Conservation (phyloP, 2,797 vertebrate genomes). For the Anniella stebbinsi region DNA sequence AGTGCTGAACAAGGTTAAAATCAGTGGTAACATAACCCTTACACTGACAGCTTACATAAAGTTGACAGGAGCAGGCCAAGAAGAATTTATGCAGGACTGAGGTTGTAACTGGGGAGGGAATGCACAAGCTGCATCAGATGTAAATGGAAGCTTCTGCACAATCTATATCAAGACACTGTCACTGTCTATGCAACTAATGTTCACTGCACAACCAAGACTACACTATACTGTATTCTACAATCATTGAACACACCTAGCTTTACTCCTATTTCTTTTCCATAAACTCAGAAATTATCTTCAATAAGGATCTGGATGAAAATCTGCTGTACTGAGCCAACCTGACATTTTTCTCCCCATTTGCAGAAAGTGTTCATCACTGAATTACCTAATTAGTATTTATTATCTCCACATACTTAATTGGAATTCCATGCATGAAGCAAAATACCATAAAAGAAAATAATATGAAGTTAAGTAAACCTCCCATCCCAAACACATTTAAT, state of each 20-base stretch:
- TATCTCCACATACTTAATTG: not conserved
- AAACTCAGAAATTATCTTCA: not conserved
- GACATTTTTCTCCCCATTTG: not conserved
- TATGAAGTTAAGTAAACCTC: not conserved
- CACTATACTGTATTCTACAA: not conserved
- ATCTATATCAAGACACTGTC: not conserved
- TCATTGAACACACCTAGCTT: not conserved
- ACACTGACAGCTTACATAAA: not conserved
- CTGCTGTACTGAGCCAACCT: not conserved
- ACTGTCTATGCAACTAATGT: not conserved
- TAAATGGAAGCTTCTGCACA: not conserved
- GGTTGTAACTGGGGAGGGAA: not conserved
- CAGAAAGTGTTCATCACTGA: not conserved
- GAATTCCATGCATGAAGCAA: not conserved
- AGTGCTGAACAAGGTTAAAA: not conserved
- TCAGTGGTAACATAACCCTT: not conserved
- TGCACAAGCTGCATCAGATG: not conserved
- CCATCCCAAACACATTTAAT: not conserved
- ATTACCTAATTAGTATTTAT: not conserved
- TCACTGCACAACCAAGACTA: not conserved
- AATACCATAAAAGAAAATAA: not conserved
- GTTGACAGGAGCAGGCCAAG: not conserved
- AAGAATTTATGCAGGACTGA: not conserved
- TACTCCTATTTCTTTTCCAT: not conserved
- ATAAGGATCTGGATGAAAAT: not conserved